Evolutionary conservation across 2,888 invertebrate genomes (phyloP).

Genomic region (Euplagia quadripunctaria): DNA sequence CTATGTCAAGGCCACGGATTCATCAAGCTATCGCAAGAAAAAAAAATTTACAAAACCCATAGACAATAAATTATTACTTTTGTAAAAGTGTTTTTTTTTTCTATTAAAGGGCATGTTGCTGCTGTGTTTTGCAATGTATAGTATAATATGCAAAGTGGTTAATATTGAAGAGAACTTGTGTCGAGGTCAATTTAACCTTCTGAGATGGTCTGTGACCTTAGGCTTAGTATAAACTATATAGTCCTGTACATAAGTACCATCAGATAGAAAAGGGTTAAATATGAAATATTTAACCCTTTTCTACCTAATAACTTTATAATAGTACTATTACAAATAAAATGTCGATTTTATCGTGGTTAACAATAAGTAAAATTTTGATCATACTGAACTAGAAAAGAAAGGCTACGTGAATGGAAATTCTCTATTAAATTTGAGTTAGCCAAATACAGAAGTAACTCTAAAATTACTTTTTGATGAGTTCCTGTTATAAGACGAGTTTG

Average conservation of each 20-base stretch:
- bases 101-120: constrained; percentile 24
- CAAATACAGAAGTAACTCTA: too few species aligned
- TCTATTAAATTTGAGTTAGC: too few species aligned
- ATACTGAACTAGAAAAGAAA: too few species aligned
- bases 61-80: constrained; percentile 5
- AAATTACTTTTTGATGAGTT: too few species aligned
- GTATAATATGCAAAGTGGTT: constrained; percentile 28
- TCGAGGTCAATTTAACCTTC: constrained; percentile 40
- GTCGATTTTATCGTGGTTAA: too few species aligned
- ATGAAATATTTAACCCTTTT: too few species aligned
- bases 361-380: too few species aligned
- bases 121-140: constrained; percentile 37
- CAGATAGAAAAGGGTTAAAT: constrained; percentile 18
- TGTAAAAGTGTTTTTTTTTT: constrained; percentile 18
- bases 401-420: too few species aligned
- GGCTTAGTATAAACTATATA: constrained; percentile 22
- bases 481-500: too few species aligned
- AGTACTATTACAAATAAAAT: too few species aligned
- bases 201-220: constrained; percentile 37
- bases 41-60: constrained; percentile 23
- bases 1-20: constrained; percentile 26
- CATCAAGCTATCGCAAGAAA: constrained; percentile 16
- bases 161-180: constrained; percentile 34
- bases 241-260: constrained; percentile 25
- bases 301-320: too few species aligned